phyloP scores from a whole-genome alignment of 1,140 invertebrate species.

The Micrasema longulum region DNA sequence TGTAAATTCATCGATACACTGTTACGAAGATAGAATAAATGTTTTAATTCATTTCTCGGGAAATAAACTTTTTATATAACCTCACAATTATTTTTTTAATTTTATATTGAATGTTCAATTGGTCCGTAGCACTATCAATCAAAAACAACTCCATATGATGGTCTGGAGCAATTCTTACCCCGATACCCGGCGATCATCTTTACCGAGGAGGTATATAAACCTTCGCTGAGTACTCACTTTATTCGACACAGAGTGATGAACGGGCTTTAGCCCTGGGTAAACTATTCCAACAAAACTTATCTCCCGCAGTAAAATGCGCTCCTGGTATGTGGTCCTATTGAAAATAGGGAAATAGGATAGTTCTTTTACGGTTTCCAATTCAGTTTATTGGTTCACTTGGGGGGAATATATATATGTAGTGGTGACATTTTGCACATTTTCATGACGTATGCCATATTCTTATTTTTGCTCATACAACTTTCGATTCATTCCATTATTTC shows the following conservation, averaged over 20 bases:
- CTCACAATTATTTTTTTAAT: neutral
- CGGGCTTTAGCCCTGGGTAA: slow-evolving; percentile 32
- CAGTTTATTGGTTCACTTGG: slow-evolving; percentile 3
- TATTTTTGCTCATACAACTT: neutral
- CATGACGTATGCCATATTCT: neutral
- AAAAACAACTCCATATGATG: slow-evolving; percentile 1
- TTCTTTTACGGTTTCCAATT: slow-evolving; percentile 23
- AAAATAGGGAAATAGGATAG: neutral
- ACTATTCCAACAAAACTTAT: slow-evolving; percentile 36
- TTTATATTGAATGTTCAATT: neutral
- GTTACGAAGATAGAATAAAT: no score
- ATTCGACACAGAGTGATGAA: slow-evolving; percentile 24
- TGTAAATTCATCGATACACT: no score
- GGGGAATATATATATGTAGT: neutral
- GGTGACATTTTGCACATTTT: neutral
- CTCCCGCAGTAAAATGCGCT: slow-evolving; percentile 31
- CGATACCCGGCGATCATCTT: slow-evolving; percentile 24
- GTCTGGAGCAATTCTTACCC: neutral
- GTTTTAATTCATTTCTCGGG: no score
- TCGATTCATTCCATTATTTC: neutral
- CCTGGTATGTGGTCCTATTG: neutral
- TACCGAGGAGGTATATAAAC: slow-evolving; percentile 1
- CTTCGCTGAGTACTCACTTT: slow-evolving; percentile 17
- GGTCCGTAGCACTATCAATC: neutral
- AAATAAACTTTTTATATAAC: no score